These are phyloP conservation scores for Tricholauxania praeusta DNA, from an alignment of 2,888 invertebrate genomes.

Conservation along the genomic window DNA sequence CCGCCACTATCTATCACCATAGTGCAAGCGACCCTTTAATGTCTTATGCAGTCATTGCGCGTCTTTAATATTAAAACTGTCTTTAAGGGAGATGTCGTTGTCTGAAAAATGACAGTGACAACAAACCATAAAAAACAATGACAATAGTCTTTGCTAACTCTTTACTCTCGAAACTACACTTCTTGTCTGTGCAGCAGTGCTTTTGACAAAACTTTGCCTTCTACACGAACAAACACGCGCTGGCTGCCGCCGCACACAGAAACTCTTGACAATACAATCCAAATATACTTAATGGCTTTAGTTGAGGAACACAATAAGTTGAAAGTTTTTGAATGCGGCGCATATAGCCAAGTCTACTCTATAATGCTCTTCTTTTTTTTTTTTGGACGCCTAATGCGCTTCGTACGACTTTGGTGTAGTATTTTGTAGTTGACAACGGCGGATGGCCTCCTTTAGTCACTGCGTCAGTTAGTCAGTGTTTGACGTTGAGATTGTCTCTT, in stretches of 20 bases:
- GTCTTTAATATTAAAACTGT: neutral
- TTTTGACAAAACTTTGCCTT: constrained; percentile 23
- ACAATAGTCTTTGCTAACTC: neutral
- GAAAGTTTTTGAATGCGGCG: constrained; percentile 27
- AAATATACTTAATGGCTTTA: constrained; percentile 36
- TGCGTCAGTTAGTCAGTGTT: too few relatives aligned
- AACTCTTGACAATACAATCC: constrained; percentile 33
- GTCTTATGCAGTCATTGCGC: constrained; percentile 13
- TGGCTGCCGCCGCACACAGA: neutral
- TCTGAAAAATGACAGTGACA: constrained; percentile 33
- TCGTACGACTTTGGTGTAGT: too few relatives aligned
- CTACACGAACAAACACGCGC: constrained; percentile 30
- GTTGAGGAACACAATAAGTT: constrained; percentile 24
- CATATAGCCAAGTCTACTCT: neutral
- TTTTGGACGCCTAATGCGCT: too few relatives aligned
- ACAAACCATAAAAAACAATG: constrained; percentile 18
- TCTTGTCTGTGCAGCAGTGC: neutral
- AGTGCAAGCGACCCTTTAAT: constrained; percentile 5
- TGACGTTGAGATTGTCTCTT: too few relatives aligned
- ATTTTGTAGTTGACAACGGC: too few relatives aligned
- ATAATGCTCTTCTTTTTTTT: too few relatives aligned
- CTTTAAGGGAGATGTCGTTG: neutral
- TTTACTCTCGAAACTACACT: neutral
- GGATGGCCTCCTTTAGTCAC: too few relatives aligned
- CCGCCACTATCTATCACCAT: neutral